Base-by-base conservation (phyloP, 2,888 invertebrate species). In the Ochropleura plecta region DNA sequence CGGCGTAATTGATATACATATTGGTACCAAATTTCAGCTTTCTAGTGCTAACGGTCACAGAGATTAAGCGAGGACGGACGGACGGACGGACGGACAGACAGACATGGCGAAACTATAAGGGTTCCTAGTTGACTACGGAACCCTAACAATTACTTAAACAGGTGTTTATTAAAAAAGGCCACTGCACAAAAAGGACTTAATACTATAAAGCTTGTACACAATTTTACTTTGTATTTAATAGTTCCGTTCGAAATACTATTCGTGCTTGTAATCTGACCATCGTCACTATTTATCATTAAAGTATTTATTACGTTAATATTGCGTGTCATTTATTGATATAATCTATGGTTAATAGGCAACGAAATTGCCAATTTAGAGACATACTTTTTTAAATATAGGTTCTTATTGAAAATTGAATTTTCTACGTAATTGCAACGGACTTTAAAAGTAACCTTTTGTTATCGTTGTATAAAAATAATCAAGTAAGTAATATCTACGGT, bases 311-410 rank as follows among this genome's bases (percentile, higher is more conserved):
- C 62, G 59, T 76, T 76, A 70, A 81, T 67, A 77, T 81, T 53
- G 84, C 82, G 70, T 73, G 81, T 55, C 42, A 40, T 65, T 79
- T 76, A 64, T 66, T 62, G 85, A 82, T 82, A 40, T 40, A 73
- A 84, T 82, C 82, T 65, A 59, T 30, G 42, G 55, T 73, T 76
- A 57, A 82, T 81, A 84, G 84, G 72, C 55, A 71, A 77, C 77
- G 64, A 77, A 73, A 65, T 53, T 59, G 60, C 62, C 69, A 80
- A 73, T 82, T 84, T 84, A 40, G 67, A 57, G 49, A 63, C 42
- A 1, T 63, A 46, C 49, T 44, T 57, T 30, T 57, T 66, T 53
- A 73, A 62, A 30, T 55, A 55, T 20, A 46, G 49, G 44, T 66
- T 65, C 9, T 53, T 53, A n/a, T 40, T 48, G 20, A 7, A n/a